Evolutionary conservation across 1,140 invertebrate genomes (phyloP), one percentile per base, ranked within the genome.

Genomic region (Penaeus japonicus): DNA sequence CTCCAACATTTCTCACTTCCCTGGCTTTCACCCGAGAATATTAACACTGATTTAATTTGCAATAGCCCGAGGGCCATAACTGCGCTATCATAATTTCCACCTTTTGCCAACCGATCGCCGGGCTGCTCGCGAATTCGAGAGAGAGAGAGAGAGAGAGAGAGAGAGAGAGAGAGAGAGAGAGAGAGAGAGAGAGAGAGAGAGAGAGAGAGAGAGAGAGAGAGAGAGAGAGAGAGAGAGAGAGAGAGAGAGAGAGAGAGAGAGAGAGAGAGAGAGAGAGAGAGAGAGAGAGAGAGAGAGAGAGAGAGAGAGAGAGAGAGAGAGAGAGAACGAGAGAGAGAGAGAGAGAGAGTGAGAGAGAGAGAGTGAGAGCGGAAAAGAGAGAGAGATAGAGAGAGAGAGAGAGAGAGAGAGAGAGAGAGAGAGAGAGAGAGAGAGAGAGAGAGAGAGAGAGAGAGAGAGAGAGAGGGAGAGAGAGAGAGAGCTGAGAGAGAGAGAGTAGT

Each of bases 361-460:
- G 77, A 79, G 77, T 32, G 77, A 39, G 77, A 39, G 77, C 22
- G 77, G 35, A 35, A 39, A 35, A 39, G 77, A 39, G 77, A 39
- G 77, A 78, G 77, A 78, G 35, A 78, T 22, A 78, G 35, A 78
- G 24, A 32, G 35, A 78, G 77, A 79, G 30, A 47, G 77, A 47
- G 30, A 35, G 39, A 47, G 39, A 35, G 30, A 79, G 39, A 35
- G 77, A 35, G 77, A 79, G 77, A 79, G 77, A 79, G 77, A 79
- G 77, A 79, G 77, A 79, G 77, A 79, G 77, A 79, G 77, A 79
- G 77, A 79, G 77, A 79, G 77, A 79, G 77, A 79, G 77, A 79
- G 77, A 79, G 77, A 79, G 77, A 79, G 77, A 79, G 77, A 79
- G 77, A 79, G 77, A 79, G 32, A 79, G 39, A 32, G 7, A 35